Conservation (phyloP, 2,113 vertebrate genomes). For the Verasper variegatus region DNA sequence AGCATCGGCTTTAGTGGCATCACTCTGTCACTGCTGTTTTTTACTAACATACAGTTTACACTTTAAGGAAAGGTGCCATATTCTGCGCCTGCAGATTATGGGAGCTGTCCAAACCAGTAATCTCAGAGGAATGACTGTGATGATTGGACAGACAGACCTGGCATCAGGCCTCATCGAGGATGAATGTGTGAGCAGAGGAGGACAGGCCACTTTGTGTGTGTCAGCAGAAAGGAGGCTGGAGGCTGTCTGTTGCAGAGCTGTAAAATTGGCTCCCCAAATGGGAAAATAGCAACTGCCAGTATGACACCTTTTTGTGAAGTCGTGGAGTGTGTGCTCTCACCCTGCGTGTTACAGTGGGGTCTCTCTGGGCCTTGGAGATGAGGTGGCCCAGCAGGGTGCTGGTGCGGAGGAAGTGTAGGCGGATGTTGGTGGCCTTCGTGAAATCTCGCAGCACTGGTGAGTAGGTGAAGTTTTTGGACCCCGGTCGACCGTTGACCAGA, state of each 20-base stretch:
- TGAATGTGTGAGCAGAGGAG: constrained; percentile 47
- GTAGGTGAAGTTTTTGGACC: constrained; percentile 88
- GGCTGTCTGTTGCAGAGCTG: constrained; percentile 21
- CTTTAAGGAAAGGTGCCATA: background rate
- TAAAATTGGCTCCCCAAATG: constrained; percentile 42
- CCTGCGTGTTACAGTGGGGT: constrained; percentile 90
- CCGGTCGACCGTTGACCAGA: constrained; percentile 90
- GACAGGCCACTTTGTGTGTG: constrained; percentile 44
- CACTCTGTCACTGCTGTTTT: background rate
- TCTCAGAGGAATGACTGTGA: constrained; percentile 10
- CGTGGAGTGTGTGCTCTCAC: constrained; percentile 77
- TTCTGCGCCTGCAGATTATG: constrained; percentile 20
- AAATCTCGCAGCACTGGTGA: constrained; percentile 87
- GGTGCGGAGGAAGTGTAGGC: constrained; percentile 89
- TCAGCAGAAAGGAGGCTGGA: constrained; percentile 48
- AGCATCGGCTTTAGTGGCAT: background rate
- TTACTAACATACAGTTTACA: background rate
- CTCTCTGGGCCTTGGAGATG: constrained; percentile 90
- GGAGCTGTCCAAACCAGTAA: constrained; percentile 30
- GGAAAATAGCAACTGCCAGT: constrained; percentile 28
- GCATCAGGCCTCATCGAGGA: constrained; percentile 35
- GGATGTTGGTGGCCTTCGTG: constrained; percentile 92
- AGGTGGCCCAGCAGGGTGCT: constrained; percentile 93
- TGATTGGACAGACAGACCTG: constrained; percentile 33
- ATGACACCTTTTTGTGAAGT: constrained; percentile 44